Evolutionary conservation across 2,888 invertebrate genomes (phyloP).

Genomic region (Habrosyne pyritoides): DNA sequence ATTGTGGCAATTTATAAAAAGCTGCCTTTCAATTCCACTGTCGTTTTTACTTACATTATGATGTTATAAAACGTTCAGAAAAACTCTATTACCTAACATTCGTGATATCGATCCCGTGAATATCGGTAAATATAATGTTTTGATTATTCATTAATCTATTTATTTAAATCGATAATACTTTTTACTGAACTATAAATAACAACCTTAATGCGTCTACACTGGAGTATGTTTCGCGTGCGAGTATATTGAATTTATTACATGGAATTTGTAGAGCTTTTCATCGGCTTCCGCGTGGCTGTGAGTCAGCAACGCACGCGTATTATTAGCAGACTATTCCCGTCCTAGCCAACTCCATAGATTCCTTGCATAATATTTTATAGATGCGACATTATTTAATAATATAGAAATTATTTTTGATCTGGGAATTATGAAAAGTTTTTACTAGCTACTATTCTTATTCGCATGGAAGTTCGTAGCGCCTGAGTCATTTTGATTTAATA

Average conservation of each 20-base stretch:
- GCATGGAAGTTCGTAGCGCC: background rate
- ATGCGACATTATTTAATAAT: conserved; percentile 7
- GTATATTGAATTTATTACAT: conserved; percentile 58
- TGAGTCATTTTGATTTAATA: background rate
- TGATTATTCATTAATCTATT: conserved; percentile 27
- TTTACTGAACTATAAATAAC: conserved; percentile 31
- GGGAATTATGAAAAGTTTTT: background rate
- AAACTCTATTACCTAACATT: conserved; percentile 26
- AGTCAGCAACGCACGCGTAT: conserved; percentile 61
- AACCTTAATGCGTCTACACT: conserved; percentile 23
- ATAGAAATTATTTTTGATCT: conserved; percentile 7
- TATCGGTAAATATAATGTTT: conserved; percentile 28
- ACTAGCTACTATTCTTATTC: background rate
- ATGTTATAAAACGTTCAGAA: conserved; percentile 24
- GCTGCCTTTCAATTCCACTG: conserved; percentile 22
- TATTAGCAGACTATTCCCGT: conserved; percentile 68
- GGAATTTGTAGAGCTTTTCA: conserved; percentile 68
- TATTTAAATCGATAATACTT: conserved; percentile 17
- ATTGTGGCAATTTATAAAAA: conserved; percentile 16
- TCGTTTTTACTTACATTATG: conserved; percentile 17
- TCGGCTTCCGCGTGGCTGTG: conserved; percentile 62
- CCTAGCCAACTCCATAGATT: conserved; percentile 22
- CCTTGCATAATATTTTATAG: conserved; percentile 9
- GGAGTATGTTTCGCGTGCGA: conserved; percentile 20
- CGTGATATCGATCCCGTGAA: conserved; percentile 27